Percentiles rank a stretch among this genome's conserved stretches.
These are phyloP conservation scores for Syngnathus typhle DNA, from an alignment of 2,113 vertebrate species.

Conservation along the genomic window DNA sequence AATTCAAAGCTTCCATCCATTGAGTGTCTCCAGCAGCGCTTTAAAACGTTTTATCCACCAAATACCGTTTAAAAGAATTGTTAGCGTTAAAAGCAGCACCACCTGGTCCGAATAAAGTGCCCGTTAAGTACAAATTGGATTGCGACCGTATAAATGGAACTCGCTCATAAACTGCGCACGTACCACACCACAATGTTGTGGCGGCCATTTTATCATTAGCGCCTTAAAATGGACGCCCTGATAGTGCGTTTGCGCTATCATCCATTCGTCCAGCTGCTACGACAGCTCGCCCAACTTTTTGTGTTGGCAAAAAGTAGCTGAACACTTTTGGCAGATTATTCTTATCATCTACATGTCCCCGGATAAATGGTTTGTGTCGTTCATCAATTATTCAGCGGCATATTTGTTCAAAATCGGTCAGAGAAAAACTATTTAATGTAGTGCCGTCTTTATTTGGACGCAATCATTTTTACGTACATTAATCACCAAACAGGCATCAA, in stretches of 20 bases:
- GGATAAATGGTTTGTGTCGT: constrained; percentile 48
- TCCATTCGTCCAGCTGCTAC: constrained; percentile 30
- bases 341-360: constrained; percentile 53
- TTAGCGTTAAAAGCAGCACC: background rate
- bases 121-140: no score
- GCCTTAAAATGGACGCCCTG: constrained; percentile 28
- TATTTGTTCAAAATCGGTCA: constrained; percentile 11
- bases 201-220: constrained; percentile 7
- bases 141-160: no score
- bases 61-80: background rate
- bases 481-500: no score
- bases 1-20: background rate
- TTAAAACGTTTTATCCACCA: background rate
- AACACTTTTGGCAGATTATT: constrained; percentile 54
- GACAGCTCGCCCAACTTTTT: constrained; percentile 43
- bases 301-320: constrained; percentile 40
- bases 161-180: background rate
- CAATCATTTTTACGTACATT: background rate
- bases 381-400: constrained; percentile 50
- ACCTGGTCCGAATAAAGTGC: no score
- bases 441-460: background rate
- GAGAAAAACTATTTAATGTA: background rate
- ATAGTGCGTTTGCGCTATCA: constrained; percentile 23
- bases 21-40: background rate
- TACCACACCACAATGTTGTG: background rate